phyloP scores from a whole-genome alignment of 2,888 invertebrate genomes.

The Beris chalybata region DNA sequence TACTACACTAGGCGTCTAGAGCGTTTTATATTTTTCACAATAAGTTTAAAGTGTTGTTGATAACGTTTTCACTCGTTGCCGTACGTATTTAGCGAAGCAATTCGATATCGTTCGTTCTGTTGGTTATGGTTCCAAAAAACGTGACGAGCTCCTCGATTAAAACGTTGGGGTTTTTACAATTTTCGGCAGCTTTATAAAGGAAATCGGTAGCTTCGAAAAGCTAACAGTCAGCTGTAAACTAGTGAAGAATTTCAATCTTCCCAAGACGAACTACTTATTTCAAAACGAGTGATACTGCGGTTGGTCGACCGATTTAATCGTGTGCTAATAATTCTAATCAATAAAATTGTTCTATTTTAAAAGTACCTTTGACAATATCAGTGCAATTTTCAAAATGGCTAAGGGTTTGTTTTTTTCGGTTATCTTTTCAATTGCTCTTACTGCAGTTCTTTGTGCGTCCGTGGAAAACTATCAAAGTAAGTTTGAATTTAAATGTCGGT shows the following conservation, averaged over 20 bases:
- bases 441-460: not conserved
- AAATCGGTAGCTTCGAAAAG: constrained; percentile 12
- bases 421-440: not conserved
- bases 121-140: not conserved
- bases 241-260: not conserved
- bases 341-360: not conserved
- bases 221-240: constrained; percentile 6
- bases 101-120: not conserved
- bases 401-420: constrained; percentile 12
- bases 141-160: not conserved
- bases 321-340: not conserved
- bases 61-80: not conserved
- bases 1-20: too few species aligned
- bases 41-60: too few species aligned
- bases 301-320: too few species aligned
- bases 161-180: not conserved
- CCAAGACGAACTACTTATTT: constrained; percentile 3
- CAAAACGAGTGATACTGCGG: too few species aligned
- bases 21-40: too few species aligned
- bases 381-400: constrained; percentile 9
- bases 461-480: constrained; percentile 25
- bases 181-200: constrained; percentile 24
- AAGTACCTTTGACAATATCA: not conserved
- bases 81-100: constrained; percentile 5
- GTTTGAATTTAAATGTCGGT: not conserved